Conservation (phyloP, 2,113 vertebrate species). For the Microtus montanus region DNA sequence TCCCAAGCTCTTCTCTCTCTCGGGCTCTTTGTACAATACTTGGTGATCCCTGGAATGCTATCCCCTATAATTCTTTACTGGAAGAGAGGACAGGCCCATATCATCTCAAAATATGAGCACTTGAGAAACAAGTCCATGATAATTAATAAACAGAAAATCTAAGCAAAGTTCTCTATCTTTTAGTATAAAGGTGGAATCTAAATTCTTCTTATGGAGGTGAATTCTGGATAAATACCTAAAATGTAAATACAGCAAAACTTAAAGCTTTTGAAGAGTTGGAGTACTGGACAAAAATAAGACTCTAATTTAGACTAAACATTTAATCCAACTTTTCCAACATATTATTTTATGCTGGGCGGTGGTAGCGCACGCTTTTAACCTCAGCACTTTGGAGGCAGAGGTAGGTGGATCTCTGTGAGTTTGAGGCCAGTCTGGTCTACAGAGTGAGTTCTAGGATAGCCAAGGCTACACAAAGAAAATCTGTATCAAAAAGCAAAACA, state of each 20-base stretch:
- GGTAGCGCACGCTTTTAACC: no score
- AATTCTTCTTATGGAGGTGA: neutral
- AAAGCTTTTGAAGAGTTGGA: conserved; percentile 34
- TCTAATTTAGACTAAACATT: conserved; percentile 1
- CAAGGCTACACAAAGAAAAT: no score
- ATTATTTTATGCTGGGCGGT: no score
- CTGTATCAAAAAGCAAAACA: no score
- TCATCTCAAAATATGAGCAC: neutral
- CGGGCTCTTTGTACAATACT: neutral
- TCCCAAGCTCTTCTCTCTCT: neutral
- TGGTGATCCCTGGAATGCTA: neutral
- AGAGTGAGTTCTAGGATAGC: no score
- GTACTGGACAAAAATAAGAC: neutral
- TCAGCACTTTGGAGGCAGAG: no score
- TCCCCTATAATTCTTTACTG: neutral
- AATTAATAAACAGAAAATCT: neutral
- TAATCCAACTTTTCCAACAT: conserved; percentile 11
- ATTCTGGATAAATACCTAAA: neutral
- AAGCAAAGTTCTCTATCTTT: neutral
- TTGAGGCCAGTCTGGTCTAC: no score
- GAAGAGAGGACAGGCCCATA: neutral
- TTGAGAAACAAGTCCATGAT: neutral
- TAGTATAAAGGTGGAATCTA: neutral
- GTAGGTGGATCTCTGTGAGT: no score
- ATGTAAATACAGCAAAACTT: neutral